Base-by-base conservation (phyloP, 1,140 invertebrate species). In the Brevipalpus yothersi region DNA sequence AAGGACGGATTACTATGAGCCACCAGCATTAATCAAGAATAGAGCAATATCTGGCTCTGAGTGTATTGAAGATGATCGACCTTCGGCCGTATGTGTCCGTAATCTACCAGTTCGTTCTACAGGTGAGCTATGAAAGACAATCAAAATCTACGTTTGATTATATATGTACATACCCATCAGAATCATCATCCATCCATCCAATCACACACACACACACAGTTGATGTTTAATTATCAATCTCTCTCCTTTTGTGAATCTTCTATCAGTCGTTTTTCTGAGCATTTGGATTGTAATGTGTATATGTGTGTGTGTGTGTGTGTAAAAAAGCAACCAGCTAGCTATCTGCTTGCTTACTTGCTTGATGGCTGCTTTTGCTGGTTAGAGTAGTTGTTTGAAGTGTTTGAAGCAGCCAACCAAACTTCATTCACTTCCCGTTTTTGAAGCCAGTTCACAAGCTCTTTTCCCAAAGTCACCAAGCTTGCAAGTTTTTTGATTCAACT, bases 1-100 rank as follows among this genome's bases (percentile, higher is more conserved):
- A 71, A 84, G 82, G 70, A 91, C 87, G 63, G 83, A 88, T 70
- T 93, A 92, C 76, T 89, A 91, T 76, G 86, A 91, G 72, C 86
- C 86, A 64, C 77, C 73, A 31, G 31, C 31, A 31, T 31, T 31
- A 31, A 31, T 31, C 31, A 31, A 31, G 31, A 31, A 31, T 31
- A 31, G 31, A 31, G 31, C 31, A 31, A 31, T 31, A 31, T 31
- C 31, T 31, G 31, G 31, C 31, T 31, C 31, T 31, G 31, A 31
- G 31, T 31, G 31, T 31, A 62, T 77, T 65, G 72, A 77, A 62
- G 81, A 82, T 67, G 83, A 65, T 77, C 81, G 61, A 62, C 82
- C 85, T 42, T 72, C 90, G 61, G 88, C 86, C 49, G 92, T 95
- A 67, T 88, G 86, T 73, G 88, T 94, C 56, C 78, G 82, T 65